Conservation (phyloP, 1,140 invertebrate genomes). For the Sitobion miscanthi region DNA sequence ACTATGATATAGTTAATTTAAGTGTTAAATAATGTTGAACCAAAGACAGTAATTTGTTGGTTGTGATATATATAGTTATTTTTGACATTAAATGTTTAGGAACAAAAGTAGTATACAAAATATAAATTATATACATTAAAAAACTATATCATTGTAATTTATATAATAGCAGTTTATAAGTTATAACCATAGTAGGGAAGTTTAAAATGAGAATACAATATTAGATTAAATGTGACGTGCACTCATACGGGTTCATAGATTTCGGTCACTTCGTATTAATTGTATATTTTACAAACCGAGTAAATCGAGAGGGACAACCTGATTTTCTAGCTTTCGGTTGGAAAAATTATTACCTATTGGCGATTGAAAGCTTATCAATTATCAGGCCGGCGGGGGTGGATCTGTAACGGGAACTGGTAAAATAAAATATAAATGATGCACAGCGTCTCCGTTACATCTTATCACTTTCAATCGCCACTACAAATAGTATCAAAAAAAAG, state of each 20-base stretch:
- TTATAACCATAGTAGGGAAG: background rate
- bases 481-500: background rate
- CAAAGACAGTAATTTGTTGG: background rate
- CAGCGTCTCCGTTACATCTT: no score
- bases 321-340: background rate
- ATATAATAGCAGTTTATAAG: no score
- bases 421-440: no score
- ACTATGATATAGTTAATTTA: background rate
- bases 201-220: background rate
- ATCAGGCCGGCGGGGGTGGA: no score
- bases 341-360: background rate
- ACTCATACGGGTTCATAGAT: background rate
- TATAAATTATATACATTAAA: background rate
- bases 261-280: background rate
- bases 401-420: no score
- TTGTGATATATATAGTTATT: background rate
- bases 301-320: background rate
- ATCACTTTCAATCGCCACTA: no score
- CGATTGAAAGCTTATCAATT: no score
- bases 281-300: background rate
- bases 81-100: background rate
- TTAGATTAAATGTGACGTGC: background rate
- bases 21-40: slow-evolving; percentile 4
- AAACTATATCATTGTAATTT: background rate
- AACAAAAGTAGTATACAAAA: background rate